Evolutionary conservation across 2,888 invertebrate genomes (phyloP), one percentile per base, ranked within the genome.

Genomic region (Lochmaea capreae): DNA sequence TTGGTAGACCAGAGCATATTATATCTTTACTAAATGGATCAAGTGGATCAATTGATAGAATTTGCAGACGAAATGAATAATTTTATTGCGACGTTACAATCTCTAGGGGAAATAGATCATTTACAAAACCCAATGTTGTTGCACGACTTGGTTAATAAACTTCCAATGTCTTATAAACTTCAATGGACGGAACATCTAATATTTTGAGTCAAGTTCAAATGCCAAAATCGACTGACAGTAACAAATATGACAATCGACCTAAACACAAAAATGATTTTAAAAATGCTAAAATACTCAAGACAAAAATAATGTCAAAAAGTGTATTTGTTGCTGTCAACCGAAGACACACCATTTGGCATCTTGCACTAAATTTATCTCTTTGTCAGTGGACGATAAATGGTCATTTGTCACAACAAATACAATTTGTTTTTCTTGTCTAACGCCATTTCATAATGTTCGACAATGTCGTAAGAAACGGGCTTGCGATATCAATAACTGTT

Each of bases 11-110:
- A 12, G 68, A 68, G 16, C 26, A 54, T 22, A 59, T 68, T n/a
- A 43, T 68, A 33, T 67, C 42, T 14, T n/a, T 67, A 18, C 42
- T 67, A 16, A 39, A n/a, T n/a, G 12, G 46, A 61, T 11, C 14
- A 66, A 54, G 8, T 66, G 6, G 67, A 67, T 5, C n/a, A 10
- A n/a, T 57, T 67, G 3, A 39, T 67, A 33, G 67, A 65, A 57
- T 67, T 67, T 70, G 63, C 69, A 26, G 70, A 69, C 63, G 69
- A 69, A 58, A 57, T 65, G 3, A 67, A 67, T 68, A 67, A 67
- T 62, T 39, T 70, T 26, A 61, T 67, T 49, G 62, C 54, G 9
- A 68, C 66, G 22, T 1, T 73, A 12, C 54, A 65, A 59, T 65
- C 59, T 70, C 46, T 70, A 57, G 16, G 59, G 5, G 63, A 67